These are phyloP conservation scores for Drosophila borealis DNA, from an alignment of 2,888 invertebrate species.

Conservation along the genomic window DNA sequence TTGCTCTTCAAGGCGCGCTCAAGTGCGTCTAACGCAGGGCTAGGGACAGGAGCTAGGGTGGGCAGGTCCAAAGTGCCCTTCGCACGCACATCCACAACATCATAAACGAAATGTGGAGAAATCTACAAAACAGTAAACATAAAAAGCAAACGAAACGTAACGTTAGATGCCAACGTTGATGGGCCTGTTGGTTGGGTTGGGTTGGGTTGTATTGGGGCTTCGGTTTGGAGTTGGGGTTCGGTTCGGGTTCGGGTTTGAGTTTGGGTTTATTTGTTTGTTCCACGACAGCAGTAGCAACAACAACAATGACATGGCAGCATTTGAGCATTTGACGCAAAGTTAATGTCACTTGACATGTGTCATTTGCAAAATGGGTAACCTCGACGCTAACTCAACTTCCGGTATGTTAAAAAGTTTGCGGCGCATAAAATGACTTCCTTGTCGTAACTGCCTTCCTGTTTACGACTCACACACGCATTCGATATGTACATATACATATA, in stretches of 20 bases:
- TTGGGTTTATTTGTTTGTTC: constrained; percentile 73
- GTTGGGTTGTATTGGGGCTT: constrained; percentile 18
- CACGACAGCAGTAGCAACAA: constrained; percentile 56
- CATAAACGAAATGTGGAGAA: constrained; percentile 65
- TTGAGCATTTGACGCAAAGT: constrained; percentile 78
- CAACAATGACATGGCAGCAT: constrained; percentile 37
- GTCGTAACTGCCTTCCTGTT: constrained; percentile 78
- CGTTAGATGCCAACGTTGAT: constrained; percentile 69
- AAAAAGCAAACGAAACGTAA: constrained; percentile 78
- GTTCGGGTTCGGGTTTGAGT: constrained; percentile 11
- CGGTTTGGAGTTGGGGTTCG: constrained; percentile 24
- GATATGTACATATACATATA: neutral
- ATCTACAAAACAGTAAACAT: constrained; percentile 77
- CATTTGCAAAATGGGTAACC: constrained; percentile 81
- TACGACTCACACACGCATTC: constrained; percentile 55
- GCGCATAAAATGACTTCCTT: constrained; percentile 80
- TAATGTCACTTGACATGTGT: constrained; percentile 84
- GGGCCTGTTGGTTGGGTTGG: constrained; percentile 33
- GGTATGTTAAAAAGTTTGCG: constrained; percentile 81
- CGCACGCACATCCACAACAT: constrained; percentile 60
- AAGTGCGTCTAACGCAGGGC: constrained; percentile 17
- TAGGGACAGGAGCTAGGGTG: neutral
- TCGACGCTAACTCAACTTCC: constrained; percentile 79
- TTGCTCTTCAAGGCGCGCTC: constrained; percentile 50
- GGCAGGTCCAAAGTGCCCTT: constrained; percentile 48